phyloP scores from a whole-genome alignment of 2,888 invertebrate genomes.

The Caenorhabditis sp. region DNA sequence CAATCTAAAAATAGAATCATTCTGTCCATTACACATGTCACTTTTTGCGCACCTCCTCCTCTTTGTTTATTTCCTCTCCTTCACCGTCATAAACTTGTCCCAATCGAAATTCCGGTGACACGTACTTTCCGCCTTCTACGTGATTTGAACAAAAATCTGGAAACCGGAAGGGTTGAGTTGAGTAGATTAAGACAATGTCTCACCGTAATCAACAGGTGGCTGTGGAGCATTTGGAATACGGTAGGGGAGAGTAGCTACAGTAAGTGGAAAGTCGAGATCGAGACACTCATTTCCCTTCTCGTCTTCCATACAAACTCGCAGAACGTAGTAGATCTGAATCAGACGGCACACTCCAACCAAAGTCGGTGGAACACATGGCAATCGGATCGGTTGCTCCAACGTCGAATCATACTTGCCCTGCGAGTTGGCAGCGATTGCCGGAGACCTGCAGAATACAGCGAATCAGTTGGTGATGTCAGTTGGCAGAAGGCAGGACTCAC shows the following conservation, averaged over 20 bases:
- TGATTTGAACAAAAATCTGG: constrained; percentile 88
- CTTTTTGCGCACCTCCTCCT: constrained; percentile 68
- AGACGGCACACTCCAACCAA: constrained; percentile 88
- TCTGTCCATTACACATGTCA: not conserved
- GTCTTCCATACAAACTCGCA: constrained; percentile 88
- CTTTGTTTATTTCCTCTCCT: constrained; percentile 75
- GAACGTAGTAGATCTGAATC: constrained; percentile 88
- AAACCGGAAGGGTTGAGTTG: constrained; percentile 50
- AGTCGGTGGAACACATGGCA: constrained; percentile 90
- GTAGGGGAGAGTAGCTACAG: constrained; percentile 88
- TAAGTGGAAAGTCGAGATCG: constrained; percentile 89
- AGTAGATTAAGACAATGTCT: not conserved
- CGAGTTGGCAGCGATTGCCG: constrained; percentile 76
- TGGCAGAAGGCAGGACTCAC: constrained; percentile 42
- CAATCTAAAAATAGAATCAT: constrained; percentile 64
- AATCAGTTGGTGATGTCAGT: constrained; percentile 25
- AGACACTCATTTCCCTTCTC: constrained; percentile 88
- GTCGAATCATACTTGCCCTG: constrained; percentile 86
- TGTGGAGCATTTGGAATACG: constrained; percentile 84
- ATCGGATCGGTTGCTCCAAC: constrained; percentile 87
- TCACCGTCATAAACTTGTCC: constrained; percentile 87
- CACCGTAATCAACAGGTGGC: constrained; percentile 81
- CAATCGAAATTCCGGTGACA: constrained; percentile 89
- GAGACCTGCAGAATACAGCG: constrained; percentile 70
- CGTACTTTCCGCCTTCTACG: constrained; percentile 90